Evolutionary conservation across 2,797 vertebrate species (phyloP).

Genomic region (Oreortyx pictus): DNA sequence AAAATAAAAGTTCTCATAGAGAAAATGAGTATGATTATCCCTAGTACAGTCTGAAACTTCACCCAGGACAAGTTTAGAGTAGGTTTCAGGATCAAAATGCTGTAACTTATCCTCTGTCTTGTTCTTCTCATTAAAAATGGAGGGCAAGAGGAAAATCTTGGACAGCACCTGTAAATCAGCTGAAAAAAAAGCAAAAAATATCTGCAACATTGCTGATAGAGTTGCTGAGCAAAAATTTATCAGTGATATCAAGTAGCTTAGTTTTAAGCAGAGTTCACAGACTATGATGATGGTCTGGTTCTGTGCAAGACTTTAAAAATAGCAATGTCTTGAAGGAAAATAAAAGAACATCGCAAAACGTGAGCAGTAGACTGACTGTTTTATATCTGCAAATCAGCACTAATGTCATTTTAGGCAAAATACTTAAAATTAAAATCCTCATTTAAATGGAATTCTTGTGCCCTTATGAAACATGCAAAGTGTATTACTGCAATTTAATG

Average conservation of each 20-base stretch:
- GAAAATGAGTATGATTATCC: background rate
- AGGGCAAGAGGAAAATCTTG: background rate
- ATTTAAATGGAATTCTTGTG: conserved; percentile 56
- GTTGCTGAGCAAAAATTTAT: background rate
- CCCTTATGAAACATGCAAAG: conserved; percentile 30
- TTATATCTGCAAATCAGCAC: background rate
- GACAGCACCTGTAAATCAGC: background rate
- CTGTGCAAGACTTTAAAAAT: background rate
- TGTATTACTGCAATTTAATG: conserved; percentile 44
- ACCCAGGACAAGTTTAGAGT: background rate
- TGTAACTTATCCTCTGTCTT: background rate
- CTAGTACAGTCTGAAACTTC: background rate
- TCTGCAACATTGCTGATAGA: background rate
- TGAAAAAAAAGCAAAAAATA: background rate
- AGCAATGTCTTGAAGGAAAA: background rate
- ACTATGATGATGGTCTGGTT: background rate
- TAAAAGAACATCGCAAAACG: background rate
- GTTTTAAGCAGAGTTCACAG: background rate
- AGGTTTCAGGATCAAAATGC: background rate
- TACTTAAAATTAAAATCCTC: conserved; percentile 33
- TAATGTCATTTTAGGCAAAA: background rate
- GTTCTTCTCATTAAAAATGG: background rate
- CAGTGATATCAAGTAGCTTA: background rate
- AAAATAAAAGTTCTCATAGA: background rate
- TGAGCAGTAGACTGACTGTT: background rate